Evolutionary conservation across 2,113 vertebrate genomes (phyloP).

Genomic region (Cynocephalus volans): DNA sequence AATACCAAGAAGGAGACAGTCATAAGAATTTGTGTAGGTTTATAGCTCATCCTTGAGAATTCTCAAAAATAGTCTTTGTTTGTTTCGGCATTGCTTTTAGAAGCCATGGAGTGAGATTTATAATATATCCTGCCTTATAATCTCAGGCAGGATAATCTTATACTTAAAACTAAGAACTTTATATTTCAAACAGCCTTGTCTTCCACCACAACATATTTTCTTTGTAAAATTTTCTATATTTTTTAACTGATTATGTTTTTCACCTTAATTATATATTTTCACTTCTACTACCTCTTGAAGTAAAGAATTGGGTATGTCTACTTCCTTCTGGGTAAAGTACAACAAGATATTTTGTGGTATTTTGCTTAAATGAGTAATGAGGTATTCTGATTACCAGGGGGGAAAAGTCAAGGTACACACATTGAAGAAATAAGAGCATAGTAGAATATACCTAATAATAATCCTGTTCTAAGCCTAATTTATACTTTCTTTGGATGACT

Average conservation of each 20-base stretch:
- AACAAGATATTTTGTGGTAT: neutral
- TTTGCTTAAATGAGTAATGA: constrained; percentile 7
- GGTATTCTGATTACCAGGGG: neutral
- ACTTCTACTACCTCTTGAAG: neutral
- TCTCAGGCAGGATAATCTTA: neutral
- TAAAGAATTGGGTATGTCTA: neutral
- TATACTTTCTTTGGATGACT: constrained; percentile 9
- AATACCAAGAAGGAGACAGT: neutral
- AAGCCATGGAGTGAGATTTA: neutral
- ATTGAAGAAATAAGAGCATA: constrained; percentile 32
- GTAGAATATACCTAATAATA: neutral
- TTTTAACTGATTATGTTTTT: neutral
- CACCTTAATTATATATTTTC: neutral
- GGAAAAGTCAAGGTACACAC: neutral
- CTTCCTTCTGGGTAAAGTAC: neutral
- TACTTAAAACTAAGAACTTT: too few relatives aligned
- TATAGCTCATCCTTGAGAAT: neutral
- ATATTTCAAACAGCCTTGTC: neutral
- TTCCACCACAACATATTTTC: neutral
- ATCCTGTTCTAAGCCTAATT: neutral
- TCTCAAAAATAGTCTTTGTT: neutral
- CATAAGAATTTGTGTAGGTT: neutral
- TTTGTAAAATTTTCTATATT: neutral
- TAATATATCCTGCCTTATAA: neutral
- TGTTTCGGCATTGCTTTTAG: neutral